A percentile compares a stretch with the other conserved stretches of the same genome.
phyloP scores from a whole-genome alignment of 1,140 invertebrate genomes.

The Coenobita brevimanus region DNA sequence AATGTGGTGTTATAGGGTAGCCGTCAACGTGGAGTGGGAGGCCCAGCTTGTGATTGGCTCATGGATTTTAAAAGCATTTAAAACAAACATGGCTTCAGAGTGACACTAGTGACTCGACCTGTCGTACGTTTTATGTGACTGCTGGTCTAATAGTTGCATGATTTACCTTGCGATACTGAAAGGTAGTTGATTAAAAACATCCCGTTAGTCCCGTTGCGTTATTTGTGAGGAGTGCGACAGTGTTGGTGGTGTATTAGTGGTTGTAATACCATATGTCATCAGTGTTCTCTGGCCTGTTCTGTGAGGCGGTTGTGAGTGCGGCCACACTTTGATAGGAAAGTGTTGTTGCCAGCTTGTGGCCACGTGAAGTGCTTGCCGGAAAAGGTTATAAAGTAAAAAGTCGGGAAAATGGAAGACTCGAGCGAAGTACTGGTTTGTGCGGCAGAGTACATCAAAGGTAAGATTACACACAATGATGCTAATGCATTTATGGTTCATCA shows the following conservation, averaged over 20 bases:
- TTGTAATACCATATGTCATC: conserved; percentile 40
- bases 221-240: too few species aligned
- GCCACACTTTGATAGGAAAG: too few species aligned
- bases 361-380: too few species aligned
- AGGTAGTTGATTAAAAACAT: conserved; percentile 42
- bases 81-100: conserved; percentile 65
- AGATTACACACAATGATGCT: too few species aligned
- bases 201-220: too few species aligned
- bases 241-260: not conserved
- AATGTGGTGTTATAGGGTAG: not conserved
- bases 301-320: too few species aligned
- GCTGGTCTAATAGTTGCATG: not conserved
- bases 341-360: too few species aligned
- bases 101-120: conserved; percentile 5
- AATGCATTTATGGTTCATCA: too few species aligned
- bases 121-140: conserved; percentile 24
- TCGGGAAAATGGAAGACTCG: conserved; percentile 46
- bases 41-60: conserved; percentile 41
- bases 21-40: not conserved
- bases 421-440: conserved; percentile 69
- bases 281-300: too few species aligned
- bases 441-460: conserved; percentile 66
- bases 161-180: conserved; percentile 16
- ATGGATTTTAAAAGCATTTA: conserved; percentile 65
- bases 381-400: not conserved